Evolutionary conservation across 2,113 vertebrate species (phyloP).

Genomic region (Oenanthe melanoleuca): DNA sequence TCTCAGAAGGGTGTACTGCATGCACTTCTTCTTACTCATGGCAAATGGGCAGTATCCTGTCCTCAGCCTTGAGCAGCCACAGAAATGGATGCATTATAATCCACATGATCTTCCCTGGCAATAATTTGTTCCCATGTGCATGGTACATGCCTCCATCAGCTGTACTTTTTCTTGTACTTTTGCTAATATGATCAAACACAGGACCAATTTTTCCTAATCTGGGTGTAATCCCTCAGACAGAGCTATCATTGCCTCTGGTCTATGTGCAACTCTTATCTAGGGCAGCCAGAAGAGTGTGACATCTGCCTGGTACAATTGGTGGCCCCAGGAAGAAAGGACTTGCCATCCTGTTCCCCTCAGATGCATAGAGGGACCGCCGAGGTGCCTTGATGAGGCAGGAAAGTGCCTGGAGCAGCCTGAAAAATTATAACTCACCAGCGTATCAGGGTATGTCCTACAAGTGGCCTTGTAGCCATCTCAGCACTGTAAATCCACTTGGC

Average conservation of each 20-base stretch:
- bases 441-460: neutral
- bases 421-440: neutral
- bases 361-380: fast-evolving
- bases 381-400: neutral
- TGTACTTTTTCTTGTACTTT: neutral
- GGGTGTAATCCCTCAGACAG: neutral
- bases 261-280: neutral
- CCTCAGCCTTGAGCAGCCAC: neutral
- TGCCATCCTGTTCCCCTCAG: neutral
- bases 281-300: neutral
- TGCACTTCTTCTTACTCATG: neutral
- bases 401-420: neutral
- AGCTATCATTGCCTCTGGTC: neutral
- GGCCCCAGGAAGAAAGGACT: neutral
- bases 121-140: neutral
- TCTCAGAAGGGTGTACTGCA: neutral
- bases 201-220: neutral
- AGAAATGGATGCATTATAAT: neutral
- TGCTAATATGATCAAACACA: neutral
- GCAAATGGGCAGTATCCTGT: neutral
- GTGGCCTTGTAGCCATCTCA: neutral
- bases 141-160: neutral
- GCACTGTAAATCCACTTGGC: neutral
- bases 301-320: neutral
- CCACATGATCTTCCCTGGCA: neutral